These are phyloP conservation scores for Nycticryphes semicollaris DNA, from an alignment of 2,113 vertebrate genomes.

Conservation along the genomic window DNA sequence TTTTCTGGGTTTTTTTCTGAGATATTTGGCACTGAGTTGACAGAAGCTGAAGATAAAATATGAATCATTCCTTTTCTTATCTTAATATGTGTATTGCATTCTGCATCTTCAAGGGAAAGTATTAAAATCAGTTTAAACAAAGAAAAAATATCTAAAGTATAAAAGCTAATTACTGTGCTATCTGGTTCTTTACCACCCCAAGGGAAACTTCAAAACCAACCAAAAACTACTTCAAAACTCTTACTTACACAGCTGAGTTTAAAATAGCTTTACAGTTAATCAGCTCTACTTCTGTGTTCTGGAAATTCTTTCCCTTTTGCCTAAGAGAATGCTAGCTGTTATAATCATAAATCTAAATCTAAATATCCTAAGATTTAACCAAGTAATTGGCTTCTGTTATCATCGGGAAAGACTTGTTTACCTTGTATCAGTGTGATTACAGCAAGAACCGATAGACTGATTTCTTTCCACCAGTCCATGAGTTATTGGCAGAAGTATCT, in stretches of 20 bases:
- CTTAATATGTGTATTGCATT: not conserved
- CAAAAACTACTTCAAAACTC: not conserved
- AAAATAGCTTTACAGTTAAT: not conserved
- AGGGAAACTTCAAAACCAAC: not conserved
- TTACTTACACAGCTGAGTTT: not conserved
- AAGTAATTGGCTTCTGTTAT: not conserved
- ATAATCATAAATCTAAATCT: not conserved
- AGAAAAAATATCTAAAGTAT: not conserved
- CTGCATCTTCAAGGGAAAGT: not conserved
- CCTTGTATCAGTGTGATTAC: rapidly evolving
- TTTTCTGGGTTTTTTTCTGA: not conserved
- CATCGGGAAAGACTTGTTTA: not conserved
- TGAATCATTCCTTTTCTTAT: not conserved
- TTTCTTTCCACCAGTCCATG: not conserved
- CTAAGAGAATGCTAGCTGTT: not conserved
- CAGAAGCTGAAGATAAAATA: not conserved
- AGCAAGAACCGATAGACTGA: not conserved
- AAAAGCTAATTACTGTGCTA: rapidly evolving
- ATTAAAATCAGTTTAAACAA: not conserved
- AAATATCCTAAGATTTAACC: not conserved
- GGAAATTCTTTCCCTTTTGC: not conserved
- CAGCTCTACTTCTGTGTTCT: not conserved
- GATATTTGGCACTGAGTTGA: not conserved
- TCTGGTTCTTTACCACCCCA: not conserved
- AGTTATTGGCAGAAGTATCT: not conserved